Percentiles rank a stretch among this genome's conserved stretches.
phyloP scores from a whole-genome alignment of 1,140 invertebrate species.

The Spodoptera litura region DNA sequence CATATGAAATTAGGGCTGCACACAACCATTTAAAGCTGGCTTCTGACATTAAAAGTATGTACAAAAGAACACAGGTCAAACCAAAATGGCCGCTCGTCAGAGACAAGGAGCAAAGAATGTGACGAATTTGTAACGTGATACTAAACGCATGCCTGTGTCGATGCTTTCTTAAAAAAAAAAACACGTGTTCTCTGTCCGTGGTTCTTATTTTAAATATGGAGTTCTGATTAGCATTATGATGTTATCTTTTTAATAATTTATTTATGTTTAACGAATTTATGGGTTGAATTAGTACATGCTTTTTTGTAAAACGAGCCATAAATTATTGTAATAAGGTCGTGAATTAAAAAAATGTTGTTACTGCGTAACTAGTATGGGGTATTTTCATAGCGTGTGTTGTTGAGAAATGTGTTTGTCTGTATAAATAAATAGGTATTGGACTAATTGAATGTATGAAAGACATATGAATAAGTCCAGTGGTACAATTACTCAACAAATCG shows the following conservation, averaged over 20 bases:
- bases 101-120: constrained; percentile 53
- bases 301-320: background rate
- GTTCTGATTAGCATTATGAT: constrained; percentile 41
- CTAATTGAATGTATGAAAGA: constrained; percentile 28
- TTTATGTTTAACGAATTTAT: constrained; percentile 35
- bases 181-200: constrained; percentile 58
- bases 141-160: constrained; percentile 64
- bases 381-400: background rate
- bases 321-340: constrained; percentile 3
- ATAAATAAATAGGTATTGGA: constrained; percentile 16
- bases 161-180: constrained; percentile 67
- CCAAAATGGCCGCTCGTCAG: constrained; percentile 17
- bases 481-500: constrained; percentile 44
- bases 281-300: constrained; percentile 12
- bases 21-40: constrained; percentile 36
- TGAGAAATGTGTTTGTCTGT: constrained; percentile 5
- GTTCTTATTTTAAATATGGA: constrained; percentile 36
- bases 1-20: constrained; percentile 64
- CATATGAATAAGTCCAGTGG: constrained; percentile 22
- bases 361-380: background rate
- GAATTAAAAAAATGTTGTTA: constrained; percentile 1
- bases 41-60: constrained; percentile 49
- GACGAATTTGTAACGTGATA: constrained; percentile 71
- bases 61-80: constrained; percentile 38
- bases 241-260: constrained; percentile 38